phyloP scores from a whole-genome alignment of 2,888 invertebrate genomes.

The Podabrus alpinus region DNA sequence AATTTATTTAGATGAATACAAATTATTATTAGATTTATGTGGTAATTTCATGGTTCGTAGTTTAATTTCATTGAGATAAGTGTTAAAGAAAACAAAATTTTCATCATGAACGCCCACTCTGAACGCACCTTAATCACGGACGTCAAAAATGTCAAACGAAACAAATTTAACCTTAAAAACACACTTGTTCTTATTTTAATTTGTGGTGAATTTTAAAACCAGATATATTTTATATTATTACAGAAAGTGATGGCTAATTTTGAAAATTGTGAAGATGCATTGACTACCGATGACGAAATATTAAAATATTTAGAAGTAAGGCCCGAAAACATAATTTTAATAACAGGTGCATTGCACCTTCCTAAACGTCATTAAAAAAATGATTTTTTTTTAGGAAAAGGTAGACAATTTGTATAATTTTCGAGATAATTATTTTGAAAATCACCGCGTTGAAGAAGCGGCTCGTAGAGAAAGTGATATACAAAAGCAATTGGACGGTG shows the following conservation, averaged over 20 bases:
- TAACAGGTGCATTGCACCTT: slow-evolving; percentile 38
- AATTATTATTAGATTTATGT: neutral
- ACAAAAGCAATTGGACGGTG: slow-evolving; percentile 64
- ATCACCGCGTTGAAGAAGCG: slow-evolving; percentile 71
- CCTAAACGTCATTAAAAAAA: slow-evolving; percentile 8
- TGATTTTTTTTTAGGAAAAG: slow-evolving; percentile 61
- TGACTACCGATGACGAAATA: slow-evolving; percentile 37
- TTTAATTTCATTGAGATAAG: neutral
- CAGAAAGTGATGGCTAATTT: neutral
- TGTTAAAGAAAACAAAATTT: neutral
- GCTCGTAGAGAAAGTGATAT: slow-evolving; percentile 67
- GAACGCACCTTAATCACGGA: neutral
- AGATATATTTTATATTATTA: neutral
- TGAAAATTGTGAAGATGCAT: neutral
- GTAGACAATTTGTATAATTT: slow-evolving; percentile 69
- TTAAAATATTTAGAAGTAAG: slow-evolving; percentile 45
- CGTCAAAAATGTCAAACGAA: neutral
- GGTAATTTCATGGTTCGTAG: neutral
- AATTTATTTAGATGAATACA: neutral
- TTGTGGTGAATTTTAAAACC: neutral
- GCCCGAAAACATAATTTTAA: slow-evolving; percentile 13
- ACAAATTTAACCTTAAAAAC: neutral
- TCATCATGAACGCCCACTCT: neutral
- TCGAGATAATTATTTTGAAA: slow-evolving; percentile 80
- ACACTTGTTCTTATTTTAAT: neutral